phyloP scores from a whole-genome alignment of 1,140 invertebrate species.

The Meloidogyne hapla region DNA sequence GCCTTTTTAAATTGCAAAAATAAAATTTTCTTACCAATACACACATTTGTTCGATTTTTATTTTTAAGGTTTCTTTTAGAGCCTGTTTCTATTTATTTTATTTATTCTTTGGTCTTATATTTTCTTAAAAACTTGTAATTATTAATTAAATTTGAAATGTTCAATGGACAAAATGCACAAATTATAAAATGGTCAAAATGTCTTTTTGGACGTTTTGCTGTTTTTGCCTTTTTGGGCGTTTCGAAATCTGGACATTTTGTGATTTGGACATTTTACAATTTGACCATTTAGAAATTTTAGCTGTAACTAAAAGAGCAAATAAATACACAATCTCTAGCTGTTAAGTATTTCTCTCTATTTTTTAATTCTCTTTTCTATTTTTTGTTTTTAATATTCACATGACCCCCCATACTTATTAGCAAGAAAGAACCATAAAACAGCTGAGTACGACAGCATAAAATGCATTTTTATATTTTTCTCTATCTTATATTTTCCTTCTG shows the following conservation, averaged over 20 bases:
- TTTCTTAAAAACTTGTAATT: no score
- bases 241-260: neutral
- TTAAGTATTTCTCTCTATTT: neutral
- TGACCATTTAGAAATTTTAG: neutral
- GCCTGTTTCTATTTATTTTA: neutral
- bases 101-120: neutral
- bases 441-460: neutral
- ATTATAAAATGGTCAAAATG: neutral
- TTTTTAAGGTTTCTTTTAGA: neutral
- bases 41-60: neutral
- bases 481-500: neutral
- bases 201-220: neutral
- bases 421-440: neutral
- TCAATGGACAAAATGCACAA: neutral
- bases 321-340: neutral
- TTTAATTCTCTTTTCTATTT: neutral
- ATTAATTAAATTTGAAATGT: neutral
- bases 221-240: neutral
- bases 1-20: neutral
- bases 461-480: neutral
- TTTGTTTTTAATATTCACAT: slow-evolving; percentile 3
- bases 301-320: neutral
- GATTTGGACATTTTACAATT: neutral
- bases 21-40: neutral
- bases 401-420: neutral